Evolutionary conservation across 2,888 invertebrate genomes (phyloP).

Genomic region (Lochmaea capreae): DNA sequence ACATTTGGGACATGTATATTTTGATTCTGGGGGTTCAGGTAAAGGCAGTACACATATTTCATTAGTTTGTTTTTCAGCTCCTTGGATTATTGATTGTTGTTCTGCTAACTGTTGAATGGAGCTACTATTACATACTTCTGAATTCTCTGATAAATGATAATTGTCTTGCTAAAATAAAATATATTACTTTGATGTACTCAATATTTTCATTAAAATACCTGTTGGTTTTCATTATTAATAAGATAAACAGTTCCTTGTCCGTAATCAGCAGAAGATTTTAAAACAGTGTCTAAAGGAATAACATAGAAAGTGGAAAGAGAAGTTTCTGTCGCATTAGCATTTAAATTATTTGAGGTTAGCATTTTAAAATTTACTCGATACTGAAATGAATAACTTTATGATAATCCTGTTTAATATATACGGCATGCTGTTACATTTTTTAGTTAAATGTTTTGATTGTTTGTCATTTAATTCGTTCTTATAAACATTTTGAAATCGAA

Average conservation of each 20-base stretch:
- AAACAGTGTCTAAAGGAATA: conserved; percentile 31
- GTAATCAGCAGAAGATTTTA: conserved; percentile 23
- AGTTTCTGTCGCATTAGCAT: conserved; percentile 21
- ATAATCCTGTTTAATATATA: neutral
- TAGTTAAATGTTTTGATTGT: too few species aligned
- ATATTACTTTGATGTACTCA: neutral
- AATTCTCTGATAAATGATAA: neutral
- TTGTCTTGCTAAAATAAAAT: neutral
- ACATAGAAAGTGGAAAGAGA: conserved; percentile 27
- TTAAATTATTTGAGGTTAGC: conserved; percentile 26
- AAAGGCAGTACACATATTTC: neutral
- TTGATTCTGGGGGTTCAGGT: neutral
- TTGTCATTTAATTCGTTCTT: neutral
- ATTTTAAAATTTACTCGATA: conserved; percentile 15
- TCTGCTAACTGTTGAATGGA: neutral
- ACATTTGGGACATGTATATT: conserved; percentile 56
- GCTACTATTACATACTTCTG: conserved; percentile 4
- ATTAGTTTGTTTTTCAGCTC: neutral
- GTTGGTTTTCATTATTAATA: conserved; percentile 18
- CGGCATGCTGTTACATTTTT: neutral
- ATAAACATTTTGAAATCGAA: neutral
- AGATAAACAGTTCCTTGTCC: conserved; percentile 28
- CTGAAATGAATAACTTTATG: neutral
- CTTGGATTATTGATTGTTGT: neutral
- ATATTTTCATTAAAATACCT: neutral